Evolutionary conservation across 2,113 vertebrate genomes (phyloP).

Genomic region (Corydoras maculifer): DNA sequence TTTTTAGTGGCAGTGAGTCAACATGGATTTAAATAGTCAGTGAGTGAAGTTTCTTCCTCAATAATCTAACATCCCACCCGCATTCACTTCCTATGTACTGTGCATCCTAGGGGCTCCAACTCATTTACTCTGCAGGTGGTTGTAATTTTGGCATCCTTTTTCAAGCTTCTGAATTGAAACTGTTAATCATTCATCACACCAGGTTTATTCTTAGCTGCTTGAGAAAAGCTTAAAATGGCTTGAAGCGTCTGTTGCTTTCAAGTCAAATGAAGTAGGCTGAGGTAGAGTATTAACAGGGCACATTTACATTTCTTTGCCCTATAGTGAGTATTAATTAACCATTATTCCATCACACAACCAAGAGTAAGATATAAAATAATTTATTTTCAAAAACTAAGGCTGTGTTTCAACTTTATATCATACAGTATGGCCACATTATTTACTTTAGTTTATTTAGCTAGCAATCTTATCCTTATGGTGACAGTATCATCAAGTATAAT

Average conservation of each 20-base stretch:
- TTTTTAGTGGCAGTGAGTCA: neutral
- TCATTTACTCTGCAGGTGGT: conserved; percentile 3
- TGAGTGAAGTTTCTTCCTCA: neutral
- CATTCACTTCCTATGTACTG: neutral
- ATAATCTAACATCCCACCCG: neutral
- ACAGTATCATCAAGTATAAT: too few species aligned
- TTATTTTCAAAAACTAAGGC: too few species aligned
- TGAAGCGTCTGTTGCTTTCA: conserved; percentile 49
- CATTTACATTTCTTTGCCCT: conserved; percentile 4
- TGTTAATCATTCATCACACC: conserved; percentile 55
- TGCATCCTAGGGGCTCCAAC: neutral
- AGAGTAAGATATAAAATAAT: too few species aligned
- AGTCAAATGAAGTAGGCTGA: conserved; percentile 36
- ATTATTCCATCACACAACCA: too few species aligned
- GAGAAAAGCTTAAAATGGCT: conserved; percentile 48
- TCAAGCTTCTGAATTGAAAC: conserved; percentile 39
- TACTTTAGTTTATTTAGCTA: too few species aligned
- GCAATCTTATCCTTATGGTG: too few species aligned
- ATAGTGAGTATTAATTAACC: too few species aligned
- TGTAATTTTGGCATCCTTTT: conserved; percentile 32
- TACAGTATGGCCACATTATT: too few species aligned
- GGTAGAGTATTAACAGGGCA: conserved; percentile 29
- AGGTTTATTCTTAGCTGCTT: conserved; percentile 54
- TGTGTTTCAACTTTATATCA: too few species aligned
- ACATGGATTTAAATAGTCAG: neutral